Evolutionary conservation across 1,140 invertebrate genomes (phyloP), one percentile per base, ranked within the genome.

Genomic region (Meloidogyne chitwoodi): DNA sequence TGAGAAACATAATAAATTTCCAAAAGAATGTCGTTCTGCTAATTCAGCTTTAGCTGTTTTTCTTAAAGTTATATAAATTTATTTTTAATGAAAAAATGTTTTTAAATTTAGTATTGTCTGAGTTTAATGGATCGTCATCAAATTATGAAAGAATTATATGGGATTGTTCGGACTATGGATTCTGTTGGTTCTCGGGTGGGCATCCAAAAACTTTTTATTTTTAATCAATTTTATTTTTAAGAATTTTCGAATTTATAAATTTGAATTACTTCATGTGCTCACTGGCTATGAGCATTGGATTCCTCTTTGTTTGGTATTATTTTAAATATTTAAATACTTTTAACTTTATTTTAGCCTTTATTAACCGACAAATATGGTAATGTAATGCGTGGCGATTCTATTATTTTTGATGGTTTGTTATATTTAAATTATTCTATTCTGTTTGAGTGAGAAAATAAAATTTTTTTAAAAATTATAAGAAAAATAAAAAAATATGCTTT

Each of bases 51-150:
- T 85, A 5, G 83, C 83, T 41, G 68, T 81, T 63, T 85, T 87
- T 61, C 48, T 85, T 11, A 83, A 78, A 75, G 82, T 83, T 26
- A 38, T 4, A 24, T 24, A 6, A 70, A 26, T 38, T 48, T n/a
- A 8, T 63, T 12, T 16, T 29, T 26, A 27, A 63, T 14, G 12
- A 12, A 70, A 29, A 34, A 14, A 29, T 14, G 3, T n/a, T 31
- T 79, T 65, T 10, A 77, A 69, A 89, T 90, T 74, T 89, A 94
- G 92, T 92, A 91, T 85, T 94, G 93, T 84, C 89, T 96, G 56
- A 94, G 92, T 16, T 91, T 96, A 80, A 94, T 96, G 92, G 94
- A 98, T 88, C 90, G 95, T 79, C 94, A 94, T 29, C 94, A 94
- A 87, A 92, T 96, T 22, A 95, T 96, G 84, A 91, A 91, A 75